Percentiles rank a stretch among this genome's conserved stretches.
These are phyloP conservation scores for Alcis repandata DNA, from an alignment of 2,888 invertebrate species.

Conservation along the genomic window DNA sequence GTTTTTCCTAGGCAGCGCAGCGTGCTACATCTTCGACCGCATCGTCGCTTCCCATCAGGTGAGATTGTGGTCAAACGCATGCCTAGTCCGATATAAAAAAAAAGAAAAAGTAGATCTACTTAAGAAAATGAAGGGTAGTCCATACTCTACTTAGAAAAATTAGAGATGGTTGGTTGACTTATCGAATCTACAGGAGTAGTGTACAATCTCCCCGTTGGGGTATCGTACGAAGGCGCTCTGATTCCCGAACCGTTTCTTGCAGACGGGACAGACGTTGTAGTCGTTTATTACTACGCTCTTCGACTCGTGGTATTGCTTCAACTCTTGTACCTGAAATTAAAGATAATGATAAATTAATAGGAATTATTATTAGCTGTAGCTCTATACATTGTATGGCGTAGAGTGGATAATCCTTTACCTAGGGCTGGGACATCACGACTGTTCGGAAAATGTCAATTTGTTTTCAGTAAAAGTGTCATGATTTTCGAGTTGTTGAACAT, in stretches of 20 bases:
- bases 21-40: too few species aligned
- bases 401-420: too few species aligned
- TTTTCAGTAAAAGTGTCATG: too few species aligned
- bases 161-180: constrained; percentile 50
- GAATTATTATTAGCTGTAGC: not conserved
- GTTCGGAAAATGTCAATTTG: too few species aligned
- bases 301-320: constrained; percentile 92
- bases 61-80: too few species aligned
- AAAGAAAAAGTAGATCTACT: too few species aligned
- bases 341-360: too few species aligned
- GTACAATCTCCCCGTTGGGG: constrained; percentile 96
- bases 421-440: too few species aligned
- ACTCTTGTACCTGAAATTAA: constrained; percentile 90
- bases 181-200: constrained; percentile 91
- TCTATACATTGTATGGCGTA: not conserved
- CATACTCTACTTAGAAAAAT: not conserved
- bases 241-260: constrained; percentile 97
- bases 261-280: constrained; percentile 95
- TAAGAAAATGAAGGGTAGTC: not conserved
- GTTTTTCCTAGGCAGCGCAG: too few species aligned
- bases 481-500: too few species aligned
- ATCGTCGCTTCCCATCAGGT: too few species aligned
- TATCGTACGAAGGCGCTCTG: constrained; percentile 97
- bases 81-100: too few species aligned
- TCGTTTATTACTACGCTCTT: constrained; percentile 95